Evolutionary conservation across 2,888 invertebrate species (phyloP).

Genomic region (Coenonympha glycerion): DNA sequence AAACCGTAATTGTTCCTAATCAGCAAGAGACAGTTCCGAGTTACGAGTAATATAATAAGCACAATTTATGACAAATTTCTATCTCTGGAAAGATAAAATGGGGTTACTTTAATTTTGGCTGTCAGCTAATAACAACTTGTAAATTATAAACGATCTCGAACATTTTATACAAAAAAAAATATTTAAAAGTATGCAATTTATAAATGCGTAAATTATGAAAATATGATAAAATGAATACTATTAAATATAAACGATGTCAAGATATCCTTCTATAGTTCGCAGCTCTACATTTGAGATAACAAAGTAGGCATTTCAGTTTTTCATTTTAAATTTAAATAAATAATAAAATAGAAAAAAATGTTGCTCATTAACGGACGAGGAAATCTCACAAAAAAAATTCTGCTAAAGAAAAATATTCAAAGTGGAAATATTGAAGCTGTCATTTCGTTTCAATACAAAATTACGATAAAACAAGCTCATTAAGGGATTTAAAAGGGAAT

Average conservation of each 20-base stretch:
- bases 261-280: neutral
- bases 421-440: constrained; percentile 1
- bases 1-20: no score
- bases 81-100: no score
- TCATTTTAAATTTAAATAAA: no score
- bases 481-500: constrained; percentile 6
- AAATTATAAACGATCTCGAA: no score
- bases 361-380: constrained; percentile 1
- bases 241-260: neutral
- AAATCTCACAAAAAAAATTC: constrained; percentile 3
- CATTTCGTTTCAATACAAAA: constrained; percentile 13
- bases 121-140: no score
- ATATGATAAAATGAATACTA: neutral
- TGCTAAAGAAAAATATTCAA: constrained; percentile 11
- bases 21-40: no score
- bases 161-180: no score
- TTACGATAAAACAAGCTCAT: constrained; percentile 16
- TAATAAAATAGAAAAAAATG: no score
- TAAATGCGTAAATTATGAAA: neutral
- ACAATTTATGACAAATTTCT: no score
- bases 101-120: no score
- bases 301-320: constrained; percentile 4
- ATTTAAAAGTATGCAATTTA: neutral
- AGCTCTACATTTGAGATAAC: neutral
- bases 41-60: no score